phyloP scores from a whole-genome alignment of 1,140 invertebrate genomes.

The Drosophila watanabei region DNA sequence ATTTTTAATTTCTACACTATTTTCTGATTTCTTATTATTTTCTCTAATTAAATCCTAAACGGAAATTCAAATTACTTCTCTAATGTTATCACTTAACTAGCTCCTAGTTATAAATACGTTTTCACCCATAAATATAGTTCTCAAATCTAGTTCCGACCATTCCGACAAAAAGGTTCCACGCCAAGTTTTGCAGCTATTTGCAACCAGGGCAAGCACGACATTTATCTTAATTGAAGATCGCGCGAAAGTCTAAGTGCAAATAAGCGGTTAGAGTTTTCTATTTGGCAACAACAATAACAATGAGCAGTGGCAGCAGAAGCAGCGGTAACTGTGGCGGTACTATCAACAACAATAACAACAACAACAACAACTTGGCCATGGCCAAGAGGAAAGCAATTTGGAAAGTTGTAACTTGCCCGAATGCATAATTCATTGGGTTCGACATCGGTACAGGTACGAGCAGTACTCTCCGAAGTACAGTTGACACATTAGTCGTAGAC shows the following conservation, averaged over 20 bases:
- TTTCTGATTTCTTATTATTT: background rate
- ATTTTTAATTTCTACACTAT: background rate
- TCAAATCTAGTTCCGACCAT: background rate
- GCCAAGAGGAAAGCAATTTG: constrained; percentile 70
- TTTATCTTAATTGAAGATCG: constrained; percentile 68
- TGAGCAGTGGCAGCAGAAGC: background rate
- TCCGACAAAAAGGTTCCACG: constrained; percentile 1
- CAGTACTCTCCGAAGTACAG: constrained; percentile 39
- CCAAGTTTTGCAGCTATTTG: constrained; percentile 27
- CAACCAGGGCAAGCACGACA: constrained; percentile 41
- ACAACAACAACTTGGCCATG: constrained; percentile 38
- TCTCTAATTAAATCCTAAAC: background rate
- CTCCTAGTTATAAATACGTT: background rate
- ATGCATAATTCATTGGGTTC: constrained; percentile 78
- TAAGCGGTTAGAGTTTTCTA: constrained; percentile 71
- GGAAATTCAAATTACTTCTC: background rate
- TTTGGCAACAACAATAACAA: constrained; percentile 52
- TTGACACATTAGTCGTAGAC: constrained; percentile 68
- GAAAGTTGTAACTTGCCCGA: constrained; percentile 76
- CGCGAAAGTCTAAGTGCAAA: constrained; percentile 64
- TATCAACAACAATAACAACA: constrained; percentile 45
- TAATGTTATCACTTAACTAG: background rate
- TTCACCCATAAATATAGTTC: constrained; percentile 8
- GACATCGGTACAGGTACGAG: constrained; percentile 41
- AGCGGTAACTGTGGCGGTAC: constrained; percentile 32